A percentile compares a stretch with the other conserved stretches of the same genome.
Evolutionary conservation across 2,888 invertebrate genomes (phyloP).

Genomic region (Lepidonotus clava): DNA sequence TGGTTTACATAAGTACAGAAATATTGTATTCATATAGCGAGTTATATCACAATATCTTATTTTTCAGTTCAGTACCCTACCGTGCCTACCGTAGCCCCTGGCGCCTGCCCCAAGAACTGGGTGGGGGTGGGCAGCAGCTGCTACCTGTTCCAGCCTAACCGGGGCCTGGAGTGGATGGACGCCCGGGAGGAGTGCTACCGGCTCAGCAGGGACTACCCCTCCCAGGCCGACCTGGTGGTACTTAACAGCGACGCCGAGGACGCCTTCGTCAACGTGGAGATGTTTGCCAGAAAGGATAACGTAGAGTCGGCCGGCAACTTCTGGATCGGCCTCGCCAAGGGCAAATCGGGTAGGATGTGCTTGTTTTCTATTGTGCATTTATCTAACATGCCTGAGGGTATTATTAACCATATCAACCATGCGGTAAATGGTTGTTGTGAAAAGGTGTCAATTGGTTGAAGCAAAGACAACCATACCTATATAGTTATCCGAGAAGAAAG

Average conservation of each 20-base stretch:
- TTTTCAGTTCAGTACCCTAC: background rate
- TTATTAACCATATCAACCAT: too few relatives aligned
- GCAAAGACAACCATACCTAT: too few relatives aligned
- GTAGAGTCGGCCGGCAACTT: background rate
- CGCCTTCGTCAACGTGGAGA: constrained; percentile 3
- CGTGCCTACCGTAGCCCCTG: background rate
- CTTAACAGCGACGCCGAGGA: background rate
- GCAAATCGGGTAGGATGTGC: constrained; percentile 8
- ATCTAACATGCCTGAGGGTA: too few relatives aligned
- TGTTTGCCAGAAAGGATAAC: background rate
- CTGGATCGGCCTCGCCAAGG: constrained; percentile 42
- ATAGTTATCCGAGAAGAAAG: too few relatives aligned
- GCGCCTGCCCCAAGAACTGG: background rate
- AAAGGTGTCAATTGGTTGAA: too few relatives aligned
- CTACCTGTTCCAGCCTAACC: constrained; percentile 23
- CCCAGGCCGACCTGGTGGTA: background rate
- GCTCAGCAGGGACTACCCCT: too few relatives aligned
- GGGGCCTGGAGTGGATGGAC: background rate
- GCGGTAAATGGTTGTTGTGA: too few relatives aligned
- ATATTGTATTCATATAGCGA: background rate
- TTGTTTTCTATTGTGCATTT: too few relatives aligned
- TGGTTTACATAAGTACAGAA: background rate
- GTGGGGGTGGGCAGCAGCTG: background rate
- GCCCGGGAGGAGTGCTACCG: background rate
- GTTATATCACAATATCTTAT: too few relatives aligned